Evolutionary conservation across 92 coral and sea anemone species (phyloP), one percentile per base, ranked within the genome.

Genomic region (Phenganax subtilis): DNA sequence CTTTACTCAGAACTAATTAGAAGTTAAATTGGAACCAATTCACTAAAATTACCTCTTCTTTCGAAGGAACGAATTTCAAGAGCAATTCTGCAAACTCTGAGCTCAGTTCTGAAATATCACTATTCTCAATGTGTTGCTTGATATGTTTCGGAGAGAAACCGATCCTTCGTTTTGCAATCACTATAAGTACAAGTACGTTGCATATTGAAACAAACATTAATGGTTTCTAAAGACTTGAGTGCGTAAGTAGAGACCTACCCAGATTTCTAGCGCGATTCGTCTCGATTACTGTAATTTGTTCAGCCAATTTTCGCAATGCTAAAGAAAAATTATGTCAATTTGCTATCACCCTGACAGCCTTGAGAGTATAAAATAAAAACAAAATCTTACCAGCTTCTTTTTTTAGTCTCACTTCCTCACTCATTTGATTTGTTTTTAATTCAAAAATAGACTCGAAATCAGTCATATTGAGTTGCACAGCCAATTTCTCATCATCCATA

Each of bases 191-290:
- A 37, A 37, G 47, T 37, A 5, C 47, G 47, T 37, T 37, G 47
- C 47, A 37, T 37, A 5, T 37, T 37, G 47, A 37, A 37, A 37
- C 47, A 37, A 37, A 37, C 2, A 37, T 5, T 16, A 60, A 28
- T 56, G 30, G 52, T 61, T 54, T 75, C 9, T 56, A 65, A 17
- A 69, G 10, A 79, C 6, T 12, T 64, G 11, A 6, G 9, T 7
- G 4, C 62, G 9, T 12, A 54, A 54, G 79, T 16, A 28, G 51
- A 17, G 55, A 29, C 92, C 68, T 87, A 94, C 98, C 98, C 15
- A 94, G 90, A 77, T 94, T 94, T 71, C 98, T 90, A 53, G 98
- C 98, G 57, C 98, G 84, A 63, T 94, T 94, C 3, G 94, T 86
- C n/a, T 94, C 97, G 44, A 94, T 85, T 10, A 94, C 86, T 10